Percentiles rank a stretch among this genome's conserved stretches.
Conservation (phyloP, 2,113 vertebrate genomes). For the Crotalus viridis region DNA sequence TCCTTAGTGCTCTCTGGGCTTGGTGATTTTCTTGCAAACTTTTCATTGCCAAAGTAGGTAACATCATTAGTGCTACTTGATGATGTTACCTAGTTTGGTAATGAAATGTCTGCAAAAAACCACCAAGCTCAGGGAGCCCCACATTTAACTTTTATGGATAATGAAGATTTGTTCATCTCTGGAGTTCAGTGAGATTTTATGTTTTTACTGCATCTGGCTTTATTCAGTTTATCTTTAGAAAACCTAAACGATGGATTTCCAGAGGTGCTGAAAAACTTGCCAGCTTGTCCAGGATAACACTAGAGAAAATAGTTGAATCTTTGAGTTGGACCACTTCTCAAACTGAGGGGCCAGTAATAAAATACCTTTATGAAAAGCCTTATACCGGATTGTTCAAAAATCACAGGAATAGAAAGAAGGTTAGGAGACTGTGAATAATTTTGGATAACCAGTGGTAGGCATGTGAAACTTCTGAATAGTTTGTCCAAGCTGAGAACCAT, state of each 20-base stretch:
- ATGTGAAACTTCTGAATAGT: background rate
- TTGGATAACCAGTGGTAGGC: background rate
- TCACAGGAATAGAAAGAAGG: accelerated
- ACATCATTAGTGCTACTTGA: background rate
- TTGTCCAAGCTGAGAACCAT: background rate
- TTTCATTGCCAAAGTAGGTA: background rate
- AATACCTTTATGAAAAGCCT: background rate
- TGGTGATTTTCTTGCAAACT: background rate
- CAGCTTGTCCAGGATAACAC: background rate
- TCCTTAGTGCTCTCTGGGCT: background rate
- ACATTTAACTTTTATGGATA: background rate
- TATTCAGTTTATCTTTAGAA: background rate
- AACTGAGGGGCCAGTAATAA: accelerated
- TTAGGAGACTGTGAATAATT: slow-evolving; percentile 7
- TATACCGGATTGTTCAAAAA: accelerated
- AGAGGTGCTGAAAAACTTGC: background rate
- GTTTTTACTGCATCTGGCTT: background rate
- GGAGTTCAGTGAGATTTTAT: background rate
- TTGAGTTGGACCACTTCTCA: background rate
- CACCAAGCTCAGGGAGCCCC: background rate
- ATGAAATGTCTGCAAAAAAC: background rate
- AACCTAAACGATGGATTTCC: background rate
- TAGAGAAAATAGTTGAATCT: background rate
- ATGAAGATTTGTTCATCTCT: background rate
- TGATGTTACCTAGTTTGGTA: background rate